A percentile compares a stretch with the other conserved stretches of the same genome.
Conservation (phyloP, 2,797 vertebrate species). For the Galaxias olidus region DNA sequence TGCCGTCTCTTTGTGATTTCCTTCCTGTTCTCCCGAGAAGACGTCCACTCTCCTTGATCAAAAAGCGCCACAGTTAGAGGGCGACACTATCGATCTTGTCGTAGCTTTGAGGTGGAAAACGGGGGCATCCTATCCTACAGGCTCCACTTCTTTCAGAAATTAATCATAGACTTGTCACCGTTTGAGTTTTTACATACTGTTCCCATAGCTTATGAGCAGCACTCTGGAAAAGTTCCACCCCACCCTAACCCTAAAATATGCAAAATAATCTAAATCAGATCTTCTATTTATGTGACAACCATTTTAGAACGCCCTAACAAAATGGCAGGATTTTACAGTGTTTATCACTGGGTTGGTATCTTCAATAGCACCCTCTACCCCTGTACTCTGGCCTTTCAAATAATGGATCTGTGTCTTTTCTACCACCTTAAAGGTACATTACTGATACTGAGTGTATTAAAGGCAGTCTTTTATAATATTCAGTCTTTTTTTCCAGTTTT, state of each 20-base stretch:
- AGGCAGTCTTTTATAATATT: too few relatives aligned
- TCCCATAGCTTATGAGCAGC: constrained; percentile 12
- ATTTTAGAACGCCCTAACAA: too few relatives aligned
- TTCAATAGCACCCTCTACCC: too few relatives aligned
- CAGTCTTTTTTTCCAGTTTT: too few relatives aligned
- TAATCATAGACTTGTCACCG: constrained; percentile 16
- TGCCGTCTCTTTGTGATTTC: constrained; percentile 11
- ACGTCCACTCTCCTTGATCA: constrained; percentile 43
- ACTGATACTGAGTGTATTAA: too few relatives aligned
- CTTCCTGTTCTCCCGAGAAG: constrained; percentile 31
- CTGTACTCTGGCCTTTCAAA: too few relatives aligned
- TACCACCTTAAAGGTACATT: too few relatives aligned
- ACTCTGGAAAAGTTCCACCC: neutral
- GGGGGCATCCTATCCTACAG: constrained; percentile 45
- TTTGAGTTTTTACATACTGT: constrained; percentile 14
- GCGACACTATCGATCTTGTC: constrained; percentile 45
- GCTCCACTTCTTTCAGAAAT: constrained; percentile 18
- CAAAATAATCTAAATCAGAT: too few relatives aligned
- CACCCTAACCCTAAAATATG: neutral
- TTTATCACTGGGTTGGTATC: too few relatives aligned
- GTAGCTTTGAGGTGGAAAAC: constrained; percentile 52
- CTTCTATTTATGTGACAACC: too few relatives aligned
- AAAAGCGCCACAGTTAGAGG: constrained; percentile 30
- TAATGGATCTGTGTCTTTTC: too few relatives aligned
- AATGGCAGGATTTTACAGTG: too few relatives aligned